Base-by-base conservation (phyloP, 2,888 invertebrate species). In the Sinohyriopsis cumingii region DNA sequence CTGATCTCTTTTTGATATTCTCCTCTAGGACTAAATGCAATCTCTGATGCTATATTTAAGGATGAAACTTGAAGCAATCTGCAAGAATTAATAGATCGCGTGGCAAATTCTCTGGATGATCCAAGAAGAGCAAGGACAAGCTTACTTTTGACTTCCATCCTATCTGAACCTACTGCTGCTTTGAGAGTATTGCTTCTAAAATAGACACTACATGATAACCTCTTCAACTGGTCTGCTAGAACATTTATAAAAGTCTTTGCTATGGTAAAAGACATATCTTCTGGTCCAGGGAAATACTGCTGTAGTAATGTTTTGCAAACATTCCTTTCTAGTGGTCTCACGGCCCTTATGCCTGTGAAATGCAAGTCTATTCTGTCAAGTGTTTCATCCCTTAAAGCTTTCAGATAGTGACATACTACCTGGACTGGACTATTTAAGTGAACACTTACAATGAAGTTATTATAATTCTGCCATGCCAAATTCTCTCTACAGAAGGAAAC, bases 161-260 rank as follows among this genome's bases (percentile, higher is more conserved):
- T 19, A 19, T 62, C 18, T 18, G 15, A 22, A 7, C 28, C 45
- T 25, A 68, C 24, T 60, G 67, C 69, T 28, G 25, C 64, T 7
- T 60, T 19, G 0, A 75, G 53, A 19, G 25, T 56, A 55, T 25
- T n/a, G 59, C 59, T 59, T 60, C 68, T 64, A 55, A 78, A 78
- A 63, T 71, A 80, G 18, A 64, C 59, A 67, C 77, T 80, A 19
- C 65, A 53, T n/a, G 78, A 75, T 9, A 78, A 56, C 67, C 72
- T 80, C 45, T 77, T 80, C 33, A 80, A 59, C 62, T 80, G 78
- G 61, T 78, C 76, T 15, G 78, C 71, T n/a, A 78, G 67, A 18
- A 80, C 72, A 57, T 71, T 68, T 18, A 78, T 3, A 59, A 76
- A 78, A 24, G 67, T 71, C 25, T 72, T 63, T 18, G 77, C 65